Conservation (phyloP, 2,797 vertebrate genomes). For the Pseudomugil gertrudae region DNA sequence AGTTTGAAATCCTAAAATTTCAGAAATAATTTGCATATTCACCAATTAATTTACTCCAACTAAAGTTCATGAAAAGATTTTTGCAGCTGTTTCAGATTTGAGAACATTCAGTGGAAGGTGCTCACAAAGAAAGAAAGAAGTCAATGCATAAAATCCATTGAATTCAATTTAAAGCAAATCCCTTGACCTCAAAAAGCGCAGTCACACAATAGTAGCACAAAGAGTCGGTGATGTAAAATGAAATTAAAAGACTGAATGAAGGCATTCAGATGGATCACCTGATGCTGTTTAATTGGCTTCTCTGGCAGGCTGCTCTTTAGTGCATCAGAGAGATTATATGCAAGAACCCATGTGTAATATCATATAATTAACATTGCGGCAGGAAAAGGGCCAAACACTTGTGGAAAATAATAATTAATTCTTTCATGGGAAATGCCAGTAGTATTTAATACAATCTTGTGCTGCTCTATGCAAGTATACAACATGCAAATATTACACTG, state of each 20-base stretch:
- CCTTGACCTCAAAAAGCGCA: conserved; percentile 37
- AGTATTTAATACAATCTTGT: conserved; percentile 56
- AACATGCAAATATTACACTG: conserved; percentile 4
- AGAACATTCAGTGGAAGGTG: not conserved
- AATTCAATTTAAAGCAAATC: conserved; percentile 12
- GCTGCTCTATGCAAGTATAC: conserved; percentile 9
- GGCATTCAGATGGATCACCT: conserved; percentile 61
- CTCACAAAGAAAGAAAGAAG: not conserved
- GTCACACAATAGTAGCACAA: conserved; percentile 33
- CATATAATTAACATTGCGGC: conserved; percentile 78
- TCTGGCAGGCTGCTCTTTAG: conserved; percentile 68
- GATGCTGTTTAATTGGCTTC: conserved; percentile 70
- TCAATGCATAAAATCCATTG: not conserved
- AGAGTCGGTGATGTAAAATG: conserved; percentile 54
- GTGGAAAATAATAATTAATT: conserved; percentile 71
- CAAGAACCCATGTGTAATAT: conserved; percentile 81
- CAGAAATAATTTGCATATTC: too few species aligned
- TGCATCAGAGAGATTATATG: conserved; percentile 80
- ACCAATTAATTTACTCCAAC: too few species aligned
- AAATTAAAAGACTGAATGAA: conserved; percentile 56
- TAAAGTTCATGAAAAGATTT: not conserved
- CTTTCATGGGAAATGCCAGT: conserved; percentile 75
- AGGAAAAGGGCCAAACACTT: conserved; percentile 56
- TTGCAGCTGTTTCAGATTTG: conserved; percentile 3
- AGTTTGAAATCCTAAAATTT: too few species aligned